Conservation (phyloP, 23 tunicate species). For the Trididemnum miniatum region DNA sequence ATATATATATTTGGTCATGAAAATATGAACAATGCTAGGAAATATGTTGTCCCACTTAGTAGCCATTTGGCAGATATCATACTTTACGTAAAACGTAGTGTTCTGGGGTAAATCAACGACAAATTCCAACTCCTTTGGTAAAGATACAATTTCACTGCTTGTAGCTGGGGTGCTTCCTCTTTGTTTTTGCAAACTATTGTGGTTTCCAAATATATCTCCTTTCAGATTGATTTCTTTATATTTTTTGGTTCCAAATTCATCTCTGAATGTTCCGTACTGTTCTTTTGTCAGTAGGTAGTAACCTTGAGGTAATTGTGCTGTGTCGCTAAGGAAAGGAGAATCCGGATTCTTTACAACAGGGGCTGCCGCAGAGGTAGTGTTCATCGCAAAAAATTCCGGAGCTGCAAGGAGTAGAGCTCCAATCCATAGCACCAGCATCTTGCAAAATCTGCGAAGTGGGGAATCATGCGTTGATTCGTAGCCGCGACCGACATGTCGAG, state of each 20-base stretch:
- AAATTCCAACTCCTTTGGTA: background rate
- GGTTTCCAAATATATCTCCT: background rate
- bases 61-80: constrained; percentile 47
- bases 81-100: constrained; percentile 5
- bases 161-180: background rate
- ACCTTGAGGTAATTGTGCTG: background rate
- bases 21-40: constrained; percentile 32
- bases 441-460: constrained; percentile 40
- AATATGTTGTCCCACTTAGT: constrained; percentile 40
- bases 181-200: background rate
- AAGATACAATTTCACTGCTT: background rate
- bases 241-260: no score
- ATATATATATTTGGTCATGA: constrained; percentile 42
- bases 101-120: background rate
- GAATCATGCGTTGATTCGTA: constrained; percentile 46
- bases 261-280: background rate
- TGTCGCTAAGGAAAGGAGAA: background rate
- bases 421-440: constrained; percentile 66
- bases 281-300: background rate
- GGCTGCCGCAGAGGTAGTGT: background rate
- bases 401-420: constrained; percentile 63
- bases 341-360: background rate
- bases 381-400: constrained; percentile 54
- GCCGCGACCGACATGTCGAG: constrained; percentile 55
- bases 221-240: no score